Evolutionary conservation across 2,113 vertebrate species (phyloP).

Genomic region (Corvus cornix): DNA sequence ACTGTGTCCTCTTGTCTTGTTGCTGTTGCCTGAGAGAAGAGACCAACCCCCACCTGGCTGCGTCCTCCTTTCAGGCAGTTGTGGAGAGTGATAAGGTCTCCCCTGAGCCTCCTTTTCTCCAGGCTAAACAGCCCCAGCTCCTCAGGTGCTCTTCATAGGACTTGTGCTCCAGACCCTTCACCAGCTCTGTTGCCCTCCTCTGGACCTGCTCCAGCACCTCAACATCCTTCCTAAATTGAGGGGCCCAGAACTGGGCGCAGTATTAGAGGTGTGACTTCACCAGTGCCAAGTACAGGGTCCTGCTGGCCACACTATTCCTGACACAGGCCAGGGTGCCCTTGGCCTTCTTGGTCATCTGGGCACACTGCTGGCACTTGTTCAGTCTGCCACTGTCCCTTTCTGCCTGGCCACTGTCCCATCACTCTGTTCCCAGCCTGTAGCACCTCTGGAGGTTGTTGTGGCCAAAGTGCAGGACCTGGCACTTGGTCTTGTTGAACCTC

Average conservation of each 20-base stretch:
- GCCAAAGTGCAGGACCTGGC: not conserved
- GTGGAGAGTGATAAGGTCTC: too few relatives aligned
- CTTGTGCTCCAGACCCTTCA: not conserved
- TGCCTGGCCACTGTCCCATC: not conserved
- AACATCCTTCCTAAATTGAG: not conserved
- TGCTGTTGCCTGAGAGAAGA: not conserved
- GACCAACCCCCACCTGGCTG: not conserved
- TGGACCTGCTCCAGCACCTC: accelerated
- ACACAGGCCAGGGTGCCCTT: not conserved
- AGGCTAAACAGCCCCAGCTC: not conserved
- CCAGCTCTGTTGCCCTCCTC: not conserved
- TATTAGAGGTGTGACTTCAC: accelerated
- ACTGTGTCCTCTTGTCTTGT: not conserved
- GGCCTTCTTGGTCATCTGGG: not conserved
- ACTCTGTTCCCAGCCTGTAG: not conserved
- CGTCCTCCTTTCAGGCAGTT: not conserved
- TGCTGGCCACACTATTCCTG: not conserved
- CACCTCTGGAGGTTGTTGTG: not conserved
- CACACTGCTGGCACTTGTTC: not conserved
- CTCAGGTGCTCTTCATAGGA: not conserved
- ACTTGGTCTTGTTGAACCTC: not conserved
- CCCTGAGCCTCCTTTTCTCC: not conserved
- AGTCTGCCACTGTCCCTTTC: not conserved
- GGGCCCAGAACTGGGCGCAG: not conserved
- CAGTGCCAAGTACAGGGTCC: accelerated